Conservation (phyloP, 2,113 vertebrate species). For the Cettia cetti region DNA sequence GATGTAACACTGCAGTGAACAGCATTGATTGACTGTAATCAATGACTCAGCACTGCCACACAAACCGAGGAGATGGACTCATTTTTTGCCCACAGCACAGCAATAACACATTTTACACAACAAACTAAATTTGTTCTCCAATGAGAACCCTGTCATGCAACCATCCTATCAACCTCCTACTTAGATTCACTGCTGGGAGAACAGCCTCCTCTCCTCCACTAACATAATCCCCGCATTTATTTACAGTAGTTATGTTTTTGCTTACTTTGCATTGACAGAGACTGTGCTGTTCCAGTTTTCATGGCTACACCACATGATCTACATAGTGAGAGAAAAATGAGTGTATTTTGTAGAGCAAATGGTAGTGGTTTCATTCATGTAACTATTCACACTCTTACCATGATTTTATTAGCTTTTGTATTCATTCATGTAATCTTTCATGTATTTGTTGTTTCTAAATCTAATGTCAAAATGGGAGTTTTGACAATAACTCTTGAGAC, state of each 20-base stretch:
- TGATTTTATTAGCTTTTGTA: neutral
- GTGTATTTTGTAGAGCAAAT: neutral
- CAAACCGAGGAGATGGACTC: neutral
- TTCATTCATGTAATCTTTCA: neutral
- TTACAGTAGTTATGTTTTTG: neutral
- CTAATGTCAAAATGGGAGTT: neutral
- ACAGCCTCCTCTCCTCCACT: neutral
- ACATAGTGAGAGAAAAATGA: neutral
- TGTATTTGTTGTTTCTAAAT: neutral
- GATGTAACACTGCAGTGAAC: neutral
- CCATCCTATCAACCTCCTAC: neutral
- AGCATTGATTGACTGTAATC: neutral
- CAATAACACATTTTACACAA: neutral
- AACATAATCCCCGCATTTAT: neutral
- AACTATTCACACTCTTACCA: neutral
- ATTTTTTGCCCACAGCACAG: neutral
- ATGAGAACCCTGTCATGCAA: neutral
- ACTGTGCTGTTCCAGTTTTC: neutral
- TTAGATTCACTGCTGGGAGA: neutral
- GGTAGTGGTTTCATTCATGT: fast-evolving
- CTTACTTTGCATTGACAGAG: neutral
- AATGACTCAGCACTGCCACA: neutral
- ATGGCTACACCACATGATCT: neutral
- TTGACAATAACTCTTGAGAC: neutral
- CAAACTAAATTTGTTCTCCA: neutral